Evolutionary conservation across 2,888 invertebrate species (phyloP).

Genomic region (Abscondita cerata): DNA sequence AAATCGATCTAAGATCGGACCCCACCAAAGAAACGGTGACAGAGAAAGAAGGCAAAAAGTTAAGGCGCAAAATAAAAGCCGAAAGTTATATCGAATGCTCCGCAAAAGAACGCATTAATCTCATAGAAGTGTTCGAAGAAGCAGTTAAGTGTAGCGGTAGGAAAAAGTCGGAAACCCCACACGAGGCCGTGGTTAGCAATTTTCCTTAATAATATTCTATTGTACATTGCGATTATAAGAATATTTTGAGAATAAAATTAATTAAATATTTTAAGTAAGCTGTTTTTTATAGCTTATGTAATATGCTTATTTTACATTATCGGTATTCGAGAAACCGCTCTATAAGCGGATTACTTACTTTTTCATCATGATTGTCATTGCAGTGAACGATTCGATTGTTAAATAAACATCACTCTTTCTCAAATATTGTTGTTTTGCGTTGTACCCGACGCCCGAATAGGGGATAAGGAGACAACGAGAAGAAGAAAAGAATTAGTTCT

Average conservation of each 20-base stretch:
- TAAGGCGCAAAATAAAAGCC: slow-evolving; percentile 66
- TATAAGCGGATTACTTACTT: no score
- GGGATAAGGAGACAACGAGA: no score
- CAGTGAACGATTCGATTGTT: no score
- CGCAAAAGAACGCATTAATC: slow-evolving; percentile 51
- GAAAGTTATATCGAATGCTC: slow-evolving; percentile 56
- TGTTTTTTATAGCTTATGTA: no score
- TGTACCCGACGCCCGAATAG: no score
- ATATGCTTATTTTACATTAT: no score
- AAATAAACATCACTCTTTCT: no score
- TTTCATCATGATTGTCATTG: no score
- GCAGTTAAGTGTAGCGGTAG: slow-evolving; percentile 49
- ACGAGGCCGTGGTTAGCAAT: slow-evolving; percentile 30
- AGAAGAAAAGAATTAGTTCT: no score
- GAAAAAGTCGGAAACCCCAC: slow-evolving; percentile 23
- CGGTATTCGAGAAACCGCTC: no score
- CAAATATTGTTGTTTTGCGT: no score
- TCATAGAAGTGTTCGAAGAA: slow-evolving; percentile 53
- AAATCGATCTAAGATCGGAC: slow-evolving; percentile 74
- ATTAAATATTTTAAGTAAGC: neutral
- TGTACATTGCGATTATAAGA: neutral
- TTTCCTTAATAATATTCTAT: slow-evolving; percentile 26
- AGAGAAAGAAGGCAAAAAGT: slow-evolving; percentile 76
- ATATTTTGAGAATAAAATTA: neutral
- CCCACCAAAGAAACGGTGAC: slow-evolving; percentile 67